Evolutionary conservation across 2,888 invertebrate species (phyloP).

Genomic region (Andrena chrysosceles): DNA sequence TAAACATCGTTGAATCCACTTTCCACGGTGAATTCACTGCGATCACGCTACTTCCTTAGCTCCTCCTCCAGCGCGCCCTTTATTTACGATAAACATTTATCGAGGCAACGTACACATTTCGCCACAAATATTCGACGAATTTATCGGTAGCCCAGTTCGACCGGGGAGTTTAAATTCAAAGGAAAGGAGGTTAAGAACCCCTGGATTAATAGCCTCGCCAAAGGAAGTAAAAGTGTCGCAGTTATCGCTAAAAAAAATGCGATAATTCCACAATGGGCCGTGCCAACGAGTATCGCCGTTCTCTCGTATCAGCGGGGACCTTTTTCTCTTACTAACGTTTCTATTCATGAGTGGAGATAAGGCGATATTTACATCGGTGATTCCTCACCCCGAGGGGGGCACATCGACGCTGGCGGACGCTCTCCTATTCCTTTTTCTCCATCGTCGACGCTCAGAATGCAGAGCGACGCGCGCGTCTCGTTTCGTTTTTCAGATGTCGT

Average conservation of each 20-base stretch:
- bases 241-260: conserved; percentile 24
- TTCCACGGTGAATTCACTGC: not conserved
- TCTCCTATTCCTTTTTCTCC: not conserved
- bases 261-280: conserved; percentile 14
- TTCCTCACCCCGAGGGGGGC: conserved; percentile 15
- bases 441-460: conserved; percentile 46
- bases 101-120: not conserved
- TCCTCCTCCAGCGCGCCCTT: not conserved
- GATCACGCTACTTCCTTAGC: not conserved
- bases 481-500: conserved; percentile 53
- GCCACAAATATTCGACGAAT: not conserved
- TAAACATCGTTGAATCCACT: conserved; percentile 13
- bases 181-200: conserved; percentile 5
- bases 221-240: conserved; percentile 10
- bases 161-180: not conserved
- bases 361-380: conserved; percentile 36
- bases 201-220: not conserved
- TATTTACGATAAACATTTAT: conserved; percentile 1
- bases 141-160: not conserved
- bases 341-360: conserved; percentile 40
- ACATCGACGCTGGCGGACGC: not conserved
- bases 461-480: conserved; percentile 25
- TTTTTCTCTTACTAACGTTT: conserved; percentile 29
- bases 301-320: not conserved
- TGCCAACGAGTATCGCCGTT: conserved; percentile 22